Percentiles rank a stretch among this genome's conserved stretches.
phyloP scores from a whole-genome alignment of 2,888 invertebrate species.

The Venustoraphidia nigricollis region DNA sequence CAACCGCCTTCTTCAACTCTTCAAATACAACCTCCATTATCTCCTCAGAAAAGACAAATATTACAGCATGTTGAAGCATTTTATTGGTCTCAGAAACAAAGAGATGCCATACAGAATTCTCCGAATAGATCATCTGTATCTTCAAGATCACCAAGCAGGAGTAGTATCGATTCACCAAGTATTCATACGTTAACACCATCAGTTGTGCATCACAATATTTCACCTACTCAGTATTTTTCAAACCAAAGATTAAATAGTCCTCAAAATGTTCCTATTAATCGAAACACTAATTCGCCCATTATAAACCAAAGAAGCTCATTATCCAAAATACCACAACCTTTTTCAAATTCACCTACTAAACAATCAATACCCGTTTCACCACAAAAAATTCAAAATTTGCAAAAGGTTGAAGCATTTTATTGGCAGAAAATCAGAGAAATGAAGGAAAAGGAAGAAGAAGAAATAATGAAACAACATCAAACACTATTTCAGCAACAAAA shows the following conservation, averaged over 20 bases:
- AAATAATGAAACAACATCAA: constrained; percentile 22
- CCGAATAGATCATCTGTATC: not conserved
- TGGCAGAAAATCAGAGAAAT: constrained; percentile 51
- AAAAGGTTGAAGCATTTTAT: constrained; percentile 47
- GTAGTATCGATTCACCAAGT: not conserved
- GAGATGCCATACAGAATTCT: not conserved
- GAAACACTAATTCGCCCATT: not conserved
- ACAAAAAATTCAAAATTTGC: constrained; percentile 37
- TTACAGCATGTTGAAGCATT: constrained; percentile 23
- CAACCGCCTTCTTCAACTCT: not conserved
- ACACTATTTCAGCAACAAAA: constrained; percentile 17
- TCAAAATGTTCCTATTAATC: not conserved
- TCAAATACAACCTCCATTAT: constrained; percentile 11
- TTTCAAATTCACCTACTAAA: constrained; percentile 9
- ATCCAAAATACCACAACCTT: constrained; percentile 10
- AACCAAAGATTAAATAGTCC: no score
- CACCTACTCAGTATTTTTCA: no score
- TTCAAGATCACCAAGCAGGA: not conserved
- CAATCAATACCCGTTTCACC: constrained; percentile 17
- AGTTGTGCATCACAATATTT: no score
- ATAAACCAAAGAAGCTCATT: not conserved
- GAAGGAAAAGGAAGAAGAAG: constrained; percentile 44
- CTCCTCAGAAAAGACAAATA: constrained; percentile 21
- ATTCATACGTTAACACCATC: not conserved
- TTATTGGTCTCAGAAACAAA: constrained; percentile 23